Percentiles rank a stretch among this genome's conserved stretches.
phyloP scores from a whole-genome alignment of 2,797 vertebrate genomes.

The Tenualosa ilisha region DNA sequence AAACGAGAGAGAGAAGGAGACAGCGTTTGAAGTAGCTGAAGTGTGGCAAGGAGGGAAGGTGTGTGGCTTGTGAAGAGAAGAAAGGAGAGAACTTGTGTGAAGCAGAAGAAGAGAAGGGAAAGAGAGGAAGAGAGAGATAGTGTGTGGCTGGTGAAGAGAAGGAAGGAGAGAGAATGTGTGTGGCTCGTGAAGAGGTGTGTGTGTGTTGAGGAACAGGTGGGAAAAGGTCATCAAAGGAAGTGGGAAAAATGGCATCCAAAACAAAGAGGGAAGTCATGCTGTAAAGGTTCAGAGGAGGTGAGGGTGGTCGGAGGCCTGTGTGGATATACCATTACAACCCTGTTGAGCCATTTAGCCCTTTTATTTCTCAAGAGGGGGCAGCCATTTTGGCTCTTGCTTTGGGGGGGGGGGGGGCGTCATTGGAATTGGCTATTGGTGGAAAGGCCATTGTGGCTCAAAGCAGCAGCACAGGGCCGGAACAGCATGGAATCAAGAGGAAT shows the following conservation, averaged over 20 bases:
- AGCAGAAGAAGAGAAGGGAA: too few relatives aligned
- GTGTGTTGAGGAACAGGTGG: background rate
- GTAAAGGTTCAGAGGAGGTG: conserved; percentile 22
- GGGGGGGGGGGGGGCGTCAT: background rate
- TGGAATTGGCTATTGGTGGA: background rate
- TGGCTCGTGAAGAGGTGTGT: background rate
- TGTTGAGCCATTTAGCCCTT: background rate
- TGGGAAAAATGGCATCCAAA: background rate
- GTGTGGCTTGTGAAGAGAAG: too few relatives aligned
- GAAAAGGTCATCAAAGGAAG: background rate
- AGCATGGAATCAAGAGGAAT: background rate
- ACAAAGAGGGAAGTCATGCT: conserved; percentile 5
- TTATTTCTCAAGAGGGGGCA: background rate
- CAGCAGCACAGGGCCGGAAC: background rate
- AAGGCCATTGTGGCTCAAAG: background rate
- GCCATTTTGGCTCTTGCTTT: background rate
- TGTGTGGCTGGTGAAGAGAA: too few relatives aligned
- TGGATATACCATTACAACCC: conserved; percentile 40
- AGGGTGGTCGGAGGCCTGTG: conserved; percentile 18
- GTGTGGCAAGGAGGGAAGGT: too few relatives aligned
- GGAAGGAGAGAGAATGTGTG: too few relatives aligned
- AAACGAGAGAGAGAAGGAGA: too few relatives aligned
- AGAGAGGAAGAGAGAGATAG: too few relatives aligned
- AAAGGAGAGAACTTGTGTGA: too few relatives aligned
- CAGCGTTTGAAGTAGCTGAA: too few relatives aligned